phyloP scores from a whole-genome alignment of 2,113 vertebrate genomes.

The Perccottus glenii region DNA sequence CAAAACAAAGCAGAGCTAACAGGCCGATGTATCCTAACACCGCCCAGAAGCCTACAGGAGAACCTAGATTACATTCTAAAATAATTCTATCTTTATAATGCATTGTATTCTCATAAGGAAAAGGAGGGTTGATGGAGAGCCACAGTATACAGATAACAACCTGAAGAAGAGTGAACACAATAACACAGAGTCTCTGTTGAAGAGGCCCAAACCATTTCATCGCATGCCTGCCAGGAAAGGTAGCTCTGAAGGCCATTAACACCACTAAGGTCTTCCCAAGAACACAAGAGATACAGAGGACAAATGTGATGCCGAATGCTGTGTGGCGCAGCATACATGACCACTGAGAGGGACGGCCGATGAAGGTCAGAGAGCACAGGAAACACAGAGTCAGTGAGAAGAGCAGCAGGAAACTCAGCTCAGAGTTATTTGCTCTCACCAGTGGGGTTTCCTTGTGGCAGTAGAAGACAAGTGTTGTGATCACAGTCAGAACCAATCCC shows the following conservation, averaged over 20 bases:
- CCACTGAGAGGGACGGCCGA: constrained; percentile 73
- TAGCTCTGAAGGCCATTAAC: constrained; percentile 79
- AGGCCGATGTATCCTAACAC: constrained; percentile 78
- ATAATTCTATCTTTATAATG: constrained; percentile 69
- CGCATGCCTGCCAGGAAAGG: constrained; percentile 73
- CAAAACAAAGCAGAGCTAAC: constrained; percentile 71
- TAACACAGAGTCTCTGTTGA: constrained; percentile 73
- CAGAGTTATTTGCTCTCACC: constrained; percentile 78
- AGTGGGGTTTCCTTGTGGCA: constrained; percentile 77
- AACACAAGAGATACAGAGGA: constrained; percentile 79
- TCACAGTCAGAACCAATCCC: constrained; percentile 74
- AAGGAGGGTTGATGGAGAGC: constrained; percentile 73
- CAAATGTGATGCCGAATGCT: constrained; percentile 78
- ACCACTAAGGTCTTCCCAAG: constrained; percentile 83
- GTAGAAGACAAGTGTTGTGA: constrained; percentile 70
- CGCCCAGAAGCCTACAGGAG: constrained; percentile 70
- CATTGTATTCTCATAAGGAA: constrained; percentile 61
- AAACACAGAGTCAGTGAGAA: constrained; percentile 78
- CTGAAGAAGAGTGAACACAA: constrained; percentile 68
- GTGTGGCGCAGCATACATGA: constrained; percentile 80
- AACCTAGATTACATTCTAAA: constrained; percentile 71
- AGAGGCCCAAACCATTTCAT: constrained; percentile 80
- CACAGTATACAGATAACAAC: constrained; percentile 75
- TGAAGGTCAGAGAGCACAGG: constrained; percentile 78
- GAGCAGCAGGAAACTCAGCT: constrained; percentile 81